Evolutionary conservation across 2,113 vertebrate species (phyloP), one percentile per base, ranked within the genome.

Genomic region (Illadopsis cleaveri): DNA sequence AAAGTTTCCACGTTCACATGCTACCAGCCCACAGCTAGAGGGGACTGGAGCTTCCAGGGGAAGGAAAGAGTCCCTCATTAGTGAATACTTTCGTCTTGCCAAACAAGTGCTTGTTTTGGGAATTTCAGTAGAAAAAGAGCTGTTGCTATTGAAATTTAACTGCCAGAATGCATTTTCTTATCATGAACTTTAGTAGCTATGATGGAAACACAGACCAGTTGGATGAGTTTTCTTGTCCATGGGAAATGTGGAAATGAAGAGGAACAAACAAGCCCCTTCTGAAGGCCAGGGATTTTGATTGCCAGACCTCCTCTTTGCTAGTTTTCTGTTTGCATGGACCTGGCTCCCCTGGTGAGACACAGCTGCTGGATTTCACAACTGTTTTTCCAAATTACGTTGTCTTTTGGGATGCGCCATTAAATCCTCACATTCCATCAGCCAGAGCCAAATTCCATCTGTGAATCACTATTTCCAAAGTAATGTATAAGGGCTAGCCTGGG

Each of bases 361-460:
- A 93, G 82, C 70, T 91, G 87, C 68, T 72, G 58, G 37, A 91
- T 89, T 89, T 85, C 57, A 87, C 57, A 91, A 73, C n/a, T 91
- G 61, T 30, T 86, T 87, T 89, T 90, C 84, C 90, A 93, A 89
- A 58, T 25, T 18, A 48, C 9, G 21, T 83, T 20, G 24, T 65
- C 84, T 77, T 93, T 82, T 73, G 78, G 58, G 62, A 90, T 64
- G 25, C 66, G 66, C 35, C 33, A 77, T 20, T 50, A 79, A 51
- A 95, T 42, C 9, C 51, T 77, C 47, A 66, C 24, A 61, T 93
- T 94, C 71, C 78, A 88, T 31, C 66, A 91, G 17, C 19, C 0
- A 3, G 33, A 68, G 93, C 91, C 93, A 95, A 88, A 86, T 64
- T 96, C 42, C 85, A 17, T 83, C 58, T 73, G 35, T 38, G 83